Conservation (phyloP, 2,797 vertebrate species). For the Hozukius guyotensis region DNA sequence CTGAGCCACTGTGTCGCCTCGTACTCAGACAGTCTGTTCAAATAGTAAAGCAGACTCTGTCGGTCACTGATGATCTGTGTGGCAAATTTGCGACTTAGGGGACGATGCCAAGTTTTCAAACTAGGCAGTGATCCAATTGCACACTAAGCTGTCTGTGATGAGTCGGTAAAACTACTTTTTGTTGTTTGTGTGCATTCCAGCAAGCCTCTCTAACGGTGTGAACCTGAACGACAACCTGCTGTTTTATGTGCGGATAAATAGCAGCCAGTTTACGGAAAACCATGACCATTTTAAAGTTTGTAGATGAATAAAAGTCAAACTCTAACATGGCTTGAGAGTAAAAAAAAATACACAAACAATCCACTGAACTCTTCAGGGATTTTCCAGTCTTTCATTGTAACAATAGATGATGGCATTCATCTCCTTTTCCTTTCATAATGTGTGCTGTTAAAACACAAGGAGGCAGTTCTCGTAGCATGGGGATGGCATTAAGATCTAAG, state of each 20-base stretch:
- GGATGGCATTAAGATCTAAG: not conserved
- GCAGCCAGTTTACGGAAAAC: not conserved
- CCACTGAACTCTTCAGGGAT: not conserved
- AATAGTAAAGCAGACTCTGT: constrained; percentile 4
- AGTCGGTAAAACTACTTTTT: not conserved
- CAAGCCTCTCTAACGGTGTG: not conserved
- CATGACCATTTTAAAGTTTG: not conserved
- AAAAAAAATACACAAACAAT: not conserved
- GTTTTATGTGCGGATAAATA: not conserved
- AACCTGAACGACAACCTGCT: not conserved
- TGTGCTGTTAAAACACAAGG: not conserved
- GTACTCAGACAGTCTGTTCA: constrained; percentile 4
- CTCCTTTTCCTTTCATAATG: not conserved
- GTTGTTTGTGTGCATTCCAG: not conserved
- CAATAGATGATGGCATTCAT: not conserved
- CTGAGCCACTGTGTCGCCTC: constrained; percentile 3
- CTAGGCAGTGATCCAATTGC: constrained; percentile 14
- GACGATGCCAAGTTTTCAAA: constrained; percentile 10
- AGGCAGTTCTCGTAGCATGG: not conserved
- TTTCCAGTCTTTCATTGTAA: not conserved
- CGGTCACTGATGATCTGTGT: constrained; percentile 10
- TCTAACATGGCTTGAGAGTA: not conserved
- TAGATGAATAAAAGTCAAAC: not conserved
- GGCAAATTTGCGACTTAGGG: not conserved
- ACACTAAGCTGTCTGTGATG: constrained; percentile 6